phyloP scores from a whole-genome alignment of 1,140 invertebrate species.

The Lucilia cuprina region DNA sequence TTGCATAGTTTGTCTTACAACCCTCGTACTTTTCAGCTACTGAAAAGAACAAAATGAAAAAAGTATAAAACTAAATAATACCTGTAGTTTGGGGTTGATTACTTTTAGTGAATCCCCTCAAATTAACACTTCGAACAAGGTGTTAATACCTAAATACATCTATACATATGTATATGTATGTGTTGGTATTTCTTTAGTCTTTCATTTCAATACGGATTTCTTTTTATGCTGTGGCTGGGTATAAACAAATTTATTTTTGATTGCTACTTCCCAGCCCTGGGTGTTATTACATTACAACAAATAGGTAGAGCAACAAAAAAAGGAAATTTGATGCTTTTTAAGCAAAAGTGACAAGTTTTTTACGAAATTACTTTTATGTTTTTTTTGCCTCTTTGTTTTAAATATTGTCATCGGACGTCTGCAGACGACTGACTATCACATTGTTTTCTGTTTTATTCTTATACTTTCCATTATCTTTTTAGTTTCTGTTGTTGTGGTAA shows the following conservation, averaged over 20 bases:
- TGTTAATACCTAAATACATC: background rate
- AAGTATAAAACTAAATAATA: background rate
- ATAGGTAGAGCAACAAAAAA: background rate
- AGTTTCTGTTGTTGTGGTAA: background rate
- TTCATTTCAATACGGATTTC: background rate
- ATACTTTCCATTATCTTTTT: background rate
- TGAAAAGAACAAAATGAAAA: background rate
- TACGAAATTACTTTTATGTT: background rate
- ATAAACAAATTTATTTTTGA: background rate
- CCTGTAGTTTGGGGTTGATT: background rate
- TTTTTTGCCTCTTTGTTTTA: background rate
- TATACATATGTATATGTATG: no score
- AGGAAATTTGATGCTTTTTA: background rate
- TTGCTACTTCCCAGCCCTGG: slow-evolving; percentile 2
- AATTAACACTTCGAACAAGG: background rate
- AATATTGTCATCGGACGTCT: background rate
- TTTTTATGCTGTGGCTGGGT: no score
- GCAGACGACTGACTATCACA: no score
- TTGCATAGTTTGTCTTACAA: background rate
- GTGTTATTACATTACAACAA: background rate
- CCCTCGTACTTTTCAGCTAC: no score
- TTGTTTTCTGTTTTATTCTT: background rate
- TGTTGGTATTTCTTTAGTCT: background rate
- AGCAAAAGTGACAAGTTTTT: background rate
- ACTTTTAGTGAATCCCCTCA: background rate